These are phyloP conservation scores for Arion vulgaris DNA, from an alignment of 1,140 invertebrate genomes.

Conservation along the genomic window DNA sequence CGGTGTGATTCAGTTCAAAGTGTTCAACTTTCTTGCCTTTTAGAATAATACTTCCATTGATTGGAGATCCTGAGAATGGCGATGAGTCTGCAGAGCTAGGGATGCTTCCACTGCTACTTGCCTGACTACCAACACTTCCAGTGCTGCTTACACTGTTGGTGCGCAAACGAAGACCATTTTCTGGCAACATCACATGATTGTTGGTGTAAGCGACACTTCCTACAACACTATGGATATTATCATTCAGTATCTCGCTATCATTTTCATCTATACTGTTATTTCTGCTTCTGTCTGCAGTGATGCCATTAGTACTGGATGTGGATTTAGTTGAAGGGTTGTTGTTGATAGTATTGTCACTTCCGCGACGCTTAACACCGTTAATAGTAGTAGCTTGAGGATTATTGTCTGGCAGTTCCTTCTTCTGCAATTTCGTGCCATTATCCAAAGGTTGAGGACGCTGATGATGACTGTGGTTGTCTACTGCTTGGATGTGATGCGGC, in stretches of 20 bases:
- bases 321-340: slow-evolving; percentile 46
- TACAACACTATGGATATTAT: neutral
- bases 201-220: neutral
- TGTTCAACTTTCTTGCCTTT: slow-evolving; percentile 75
- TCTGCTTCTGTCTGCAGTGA: slow-evolving; percentile 6
- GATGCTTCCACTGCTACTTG: slow-evolving; percentile 75
- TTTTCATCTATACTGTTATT: slow-evolving; percentile 5
- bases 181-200: neutral
- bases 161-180: slow-evolving; percentile 77
- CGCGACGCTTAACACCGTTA: slow-evolving; percentile 35
- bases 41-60: slow-evolving; percentile 46
- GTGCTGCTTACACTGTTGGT: slow-evolving; percentile 77
- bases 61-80: slow-evolving; percentile 53
- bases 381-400: neutral
- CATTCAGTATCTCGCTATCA: neutral
- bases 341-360: slow-evolving; percentile 52
- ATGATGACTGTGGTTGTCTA: slow-evolving; percentile 35
- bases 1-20: slow-evolving; percentile 27
- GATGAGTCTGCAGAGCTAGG: slow-evolving; percentile 66
- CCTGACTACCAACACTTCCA: slow-evolving; percentile 77
- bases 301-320: neutral
- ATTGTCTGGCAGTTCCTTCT: neutral
- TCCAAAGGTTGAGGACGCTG: slow-evolving; percentile 20
- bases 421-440: slow-evolving; percentile 15
- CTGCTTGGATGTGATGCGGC: slow-evolving; percentile 13